Evolutionary conservation across 2,888 invertebrate species (phyloP), one percentile per base, ranked within the genome.

Genomic region (Hololepta plana): DNA sequence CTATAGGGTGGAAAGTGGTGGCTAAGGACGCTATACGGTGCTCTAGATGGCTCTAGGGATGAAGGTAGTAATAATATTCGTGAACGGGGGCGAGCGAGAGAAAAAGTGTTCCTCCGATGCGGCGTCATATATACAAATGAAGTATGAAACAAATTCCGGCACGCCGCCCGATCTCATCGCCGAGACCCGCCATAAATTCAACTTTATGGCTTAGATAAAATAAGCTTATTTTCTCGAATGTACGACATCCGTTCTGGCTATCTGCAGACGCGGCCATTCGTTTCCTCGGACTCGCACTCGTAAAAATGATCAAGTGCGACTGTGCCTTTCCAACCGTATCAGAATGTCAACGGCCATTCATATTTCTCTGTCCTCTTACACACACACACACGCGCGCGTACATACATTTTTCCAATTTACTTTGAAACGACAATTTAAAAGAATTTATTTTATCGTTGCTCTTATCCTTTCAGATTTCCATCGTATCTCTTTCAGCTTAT

Each of bases 171-270:
- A 45, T 47, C 46, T 45, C 47, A 46, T 46, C 47, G 44, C 43
- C 36, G 37, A 38, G 39, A 40, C 42, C 41, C 36, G 37, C 44
- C 41, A 51, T 53, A 53, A 53, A 52, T 53, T 50, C 46, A 43
- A 40, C 45, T 53, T 52, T 53, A 52, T 52, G 47, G 48, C 40
- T 39, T 38, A 53, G 51, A 53, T 53, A 53, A 53, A 53, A 50
- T 50, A 51, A 51, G 50, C 51, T 52, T 52, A 53, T 53, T 51
- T 52, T 52, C 49, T 49, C 40, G 47, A 52, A 52, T 51, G 50
- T 49, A 51, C 46, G 51, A 51, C 51, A 52, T 47, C 46, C 47
- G 45, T 44, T 49, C 40, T 39, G 43, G 47, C 44, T 46, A 44
- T 46, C 45, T 46, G 39, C 40, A 39, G 44, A 45, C 40, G 41